Evolutionary conservation across 2,797 vertebrate genomes (phyloP).

Genomic region (Danionella dracula): DNA sequence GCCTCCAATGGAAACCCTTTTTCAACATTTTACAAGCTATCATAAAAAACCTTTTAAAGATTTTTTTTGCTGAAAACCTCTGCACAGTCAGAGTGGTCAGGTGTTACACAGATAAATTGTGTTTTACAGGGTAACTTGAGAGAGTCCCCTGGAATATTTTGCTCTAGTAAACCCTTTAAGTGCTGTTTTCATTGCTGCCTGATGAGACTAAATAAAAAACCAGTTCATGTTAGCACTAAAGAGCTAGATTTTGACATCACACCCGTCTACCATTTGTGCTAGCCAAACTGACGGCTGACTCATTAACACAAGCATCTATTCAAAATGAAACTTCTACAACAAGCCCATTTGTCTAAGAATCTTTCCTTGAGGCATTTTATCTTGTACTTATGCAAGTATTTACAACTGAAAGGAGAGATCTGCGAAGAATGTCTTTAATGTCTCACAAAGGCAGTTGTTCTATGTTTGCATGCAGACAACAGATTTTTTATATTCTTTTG

Average conservation of each 20-base stretch:
- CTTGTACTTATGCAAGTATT: conserved; percentile 30
- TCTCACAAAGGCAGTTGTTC: conserved; percentile 21
- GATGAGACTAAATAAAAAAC: background rate
- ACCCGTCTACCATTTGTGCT: no score
- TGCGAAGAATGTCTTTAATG: conserved; percentile 41
- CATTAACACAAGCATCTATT: no score
- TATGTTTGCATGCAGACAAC: background rate
- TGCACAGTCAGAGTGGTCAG: background rate
- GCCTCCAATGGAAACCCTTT: conserved; percentile 57
- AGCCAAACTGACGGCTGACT: no score
- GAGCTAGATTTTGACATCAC: no score
- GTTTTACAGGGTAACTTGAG: conserved; percentile 10
- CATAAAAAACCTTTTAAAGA: conserved; percentile 50
- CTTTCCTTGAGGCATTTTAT: conserved; percentile 44
- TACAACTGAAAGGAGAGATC: conserved; percentile 32
- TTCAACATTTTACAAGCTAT: conserved; percentile 55
- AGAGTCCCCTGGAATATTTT: conserved; percentile 3
- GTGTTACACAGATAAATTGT: conserved; percentile 16
- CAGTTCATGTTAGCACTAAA: no score
- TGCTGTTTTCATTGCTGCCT: background rate
- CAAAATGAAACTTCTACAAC: conserved; percentile 28
- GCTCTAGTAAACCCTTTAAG: background rate
- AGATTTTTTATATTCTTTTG: conserved; percentile 24
- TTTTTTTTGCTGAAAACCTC: conserved; percentile 4
- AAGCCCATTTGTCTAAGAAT: conserved; percentile 40